Percentiles rank a stretch among this genome's conserved stretches.
phyloP scores from a whole-genome alignment of 2,888 invertebrate genomes.

The Geophilus truncorum region DNA sequence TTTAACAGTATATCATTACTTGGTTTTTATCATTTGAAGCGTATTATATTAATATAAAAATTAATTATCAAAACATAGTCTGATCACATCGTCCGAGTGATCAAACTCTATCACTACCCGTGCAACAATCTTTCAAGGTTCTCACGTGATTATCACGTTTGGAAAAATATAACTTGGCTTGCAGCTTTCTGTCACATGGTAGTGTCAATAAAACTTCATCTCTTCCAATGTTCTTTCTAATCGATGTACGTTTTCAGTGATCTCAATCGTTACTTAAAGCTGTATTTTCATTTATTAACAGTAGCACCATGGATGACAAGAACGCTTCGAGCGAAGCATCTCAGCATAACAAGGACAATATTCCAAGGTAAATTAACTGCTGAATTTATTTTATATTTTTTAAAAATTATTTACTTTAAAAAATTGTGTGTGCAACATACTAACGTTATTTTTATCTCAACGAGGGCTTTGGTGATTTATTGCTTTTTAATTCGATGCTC shows the following conservation, averaged over 20 bases:
- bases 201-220: background rate
- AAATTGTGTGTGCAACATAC: no score
- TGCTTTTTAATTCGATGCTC: background rate
- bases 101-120: background rate
- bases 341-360: background rate
- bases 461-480: no score
- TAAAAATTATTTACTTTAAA: no score
- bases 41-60: no score
- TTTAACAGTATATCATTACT: no score
- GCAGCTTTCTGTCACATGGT: background rate
- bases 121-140: background rate
- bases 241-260: background rate
- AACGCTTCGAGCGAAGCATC: background rate
- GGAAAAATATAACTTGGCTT: background rate
- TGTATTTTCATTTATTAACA: background rate
- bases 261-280: background rate
- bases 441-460: no score
- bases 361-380: background rate
- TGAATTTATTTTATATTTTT: background rate
- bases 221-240: background rate
- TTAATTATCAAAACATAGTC: no score
- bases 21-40: no score
- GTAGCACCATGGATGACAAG: background rate
- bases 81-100: background rate
- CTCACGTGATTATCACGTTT: conserved; percentile 11